Evolutionary conservation across 2,888 invertebrate genomes (phyloP), one percentile per base, ranked within the genome.

Genomic region (Exephanes ischioxanthus): DNA sequence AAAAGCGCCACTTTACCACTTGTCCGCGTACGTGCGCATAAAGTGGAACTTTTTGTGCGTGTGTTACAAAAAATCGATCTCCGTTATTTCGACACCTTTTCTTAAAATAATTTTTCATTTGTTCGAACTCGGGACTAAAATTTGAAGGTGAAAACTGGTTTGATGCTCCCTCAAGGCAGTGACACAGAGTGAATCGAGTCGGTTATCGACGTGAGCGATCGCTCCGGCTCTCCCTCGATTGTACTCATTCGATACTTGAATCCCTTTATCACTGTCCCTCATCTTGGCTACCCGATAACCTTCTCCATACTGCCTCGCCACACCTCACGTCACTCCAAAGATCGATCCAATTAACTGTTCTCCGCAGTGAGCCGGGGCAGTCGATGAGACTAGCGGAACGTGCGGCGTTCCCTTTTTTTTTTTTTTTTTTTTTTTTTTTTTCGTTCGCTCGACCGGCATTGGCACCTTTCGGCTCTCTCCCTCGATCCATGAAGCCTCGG

Each of bases 331-430:
- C 81, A 68, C 67, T 76, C 75, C 14, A 81, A 45, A 58, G 41
- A 81, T 75, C 75, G 68, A 81, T 68, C 81, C 81, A 68, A 58
- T 81, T 81, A 81, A 81, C 55, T 81, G 68, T 81, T 79, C 45
- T 48, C 70, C 71, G 58, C 55, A 22, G 55, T 55, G 55, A 55
- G 71, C 71, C 71, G 71, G 48, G 53, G 58, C 37, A 51, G 53
- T 68, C 68, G 68, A 41, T 22, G n/a, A 19, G 19, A 55, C 55
- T 9, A 11, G 55, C 11, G 22, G 22, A 55, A 55, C 37, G 37
- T 37, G 37, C 37, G 37, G 37, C 70, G 41, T 78, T 68, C 68
- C 45, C 37, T 73, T 33, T 72, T 80, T 37, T 55, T 22, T 72
- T 80, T 37, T 55, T 37, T 55, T 22, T 72, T 80, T 37, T 55